A percentile compares a stretch with the other conserved stretches of the same genome.
phyloP scores from a whole-genome alignment of 2,113 vertebrate genomes.

The Fregata magnificens region DNA sequence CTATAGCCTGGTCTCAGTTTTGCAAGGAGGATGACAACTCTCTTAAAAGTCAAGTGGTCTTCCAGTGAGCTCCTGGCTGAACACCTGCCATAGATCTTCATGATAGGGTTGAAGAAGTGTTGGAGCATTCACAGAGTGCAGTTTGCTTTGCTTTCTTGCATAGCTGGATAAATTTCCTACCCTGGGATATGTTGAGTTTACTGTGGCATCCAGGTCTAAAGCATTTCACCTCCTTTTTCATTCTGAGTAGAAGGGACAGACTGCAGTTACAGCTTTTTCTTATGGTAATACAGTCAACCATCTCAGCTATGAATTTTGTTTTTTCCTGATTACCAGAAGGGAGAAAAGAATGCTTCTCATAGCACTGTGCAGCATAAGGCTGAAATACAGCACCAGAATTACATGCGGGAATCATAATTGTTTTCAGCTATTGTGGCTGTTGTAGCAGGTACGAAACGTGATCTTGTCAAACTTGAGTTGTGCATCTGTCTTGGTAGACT shows the following conservation, averaged over 20 bases:
- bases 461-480: not conserved
- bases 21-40: not conserved
- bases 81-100: not conserved
- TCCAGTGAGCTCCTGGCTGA: not conserved
- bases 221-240: not conserved
- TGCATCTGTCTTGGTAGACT: not conserved
- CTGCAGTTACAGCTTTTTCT: not conserved
- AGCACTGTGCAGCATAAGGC: not conserved
- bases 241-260: not conserved
- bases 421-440: not conserved
- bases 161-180: not conserved
- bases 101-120: not conserved
- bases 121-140: not conserved
- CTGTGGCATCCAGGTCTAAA: not conserved
- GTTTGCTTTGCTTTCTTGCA: not conserved
- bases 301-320: not conserved
- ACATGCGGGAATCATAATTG: not conserved
- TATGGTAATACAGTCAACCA: not conserved
- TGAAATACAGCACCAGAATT: not conserved
- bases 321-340: not conserved
- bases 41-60: not conserved
- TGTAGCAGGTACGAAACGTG: not conserved
- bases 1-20: not conserved
- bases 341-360: not conserved
- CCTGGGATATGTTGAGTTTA: not conserved